A percentile compares a stretch with the other conserved stretches of the same genome.
These are phyloP conservation scores for Limnephilus lunatus DNA, from an alignment of 2,888 invertebrate species.

Conservation along the genomic window DNA sequence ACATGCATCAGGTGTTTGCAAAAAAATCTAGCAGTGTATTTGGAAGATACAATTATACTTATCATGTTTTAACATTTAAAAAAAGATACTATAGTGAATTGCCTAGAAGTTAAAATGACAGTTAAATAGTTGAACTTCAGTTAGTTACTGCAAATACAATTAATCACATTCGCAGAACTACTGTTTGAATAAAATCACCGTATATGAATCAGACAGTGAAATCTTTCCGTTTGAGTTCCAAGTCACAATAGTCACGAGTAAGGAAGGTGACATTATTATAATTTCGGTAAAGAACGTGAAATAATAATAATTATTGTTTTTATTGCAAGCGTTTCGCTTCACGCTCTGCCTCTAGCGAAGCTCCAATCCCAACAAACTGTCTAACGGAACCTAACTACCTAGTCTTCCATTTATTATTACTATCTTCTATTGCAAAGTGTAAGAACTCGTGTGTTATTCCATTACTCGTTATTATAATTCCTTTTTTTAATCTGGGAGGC, in stretches of 20 bases:
- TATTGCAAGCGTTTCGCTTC: conserved; percentile 47
- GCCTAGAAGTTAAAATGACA: neutral
- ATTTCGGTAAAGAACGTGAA: neutral
- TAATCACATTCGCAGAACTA: neutral
- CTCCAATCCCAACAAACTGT: neutral
- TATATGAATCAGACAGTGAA: conserved; percentile 19
- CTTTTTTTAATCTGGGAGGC: neutral
- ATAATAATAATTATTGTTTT: neutral
- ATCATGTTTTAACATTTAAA: neutral
- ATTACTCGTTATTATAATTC: neutral
- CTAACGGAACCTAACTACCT: conserved; percentile 46
- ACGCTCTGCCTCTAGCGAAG: conserved; percentile 35
- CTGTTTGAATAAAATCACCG: conserved; percentile 11
- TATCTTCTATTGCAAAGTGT: neutral
- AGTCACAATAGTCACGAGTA: conserved; percentile 35
- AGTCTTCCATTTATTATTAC: neutral
- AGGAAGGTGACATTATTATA: neutral
- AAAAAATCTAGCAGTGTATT: too few species aligned
- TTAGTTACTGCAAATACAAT: neutral
- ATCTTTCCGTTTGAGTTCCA: neutral
- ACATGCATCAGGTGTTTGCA: too few species aligned
- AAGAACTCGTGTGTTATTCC: neutral
- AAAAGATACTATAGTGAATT: neutral
- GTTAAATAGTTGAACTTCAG: neutral
- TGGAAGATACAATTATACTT: too few species aligned